phyloP scores from a whole-genome alignment of 1,140 invertebrate species.

The Zaprionus davidi region DNA sequence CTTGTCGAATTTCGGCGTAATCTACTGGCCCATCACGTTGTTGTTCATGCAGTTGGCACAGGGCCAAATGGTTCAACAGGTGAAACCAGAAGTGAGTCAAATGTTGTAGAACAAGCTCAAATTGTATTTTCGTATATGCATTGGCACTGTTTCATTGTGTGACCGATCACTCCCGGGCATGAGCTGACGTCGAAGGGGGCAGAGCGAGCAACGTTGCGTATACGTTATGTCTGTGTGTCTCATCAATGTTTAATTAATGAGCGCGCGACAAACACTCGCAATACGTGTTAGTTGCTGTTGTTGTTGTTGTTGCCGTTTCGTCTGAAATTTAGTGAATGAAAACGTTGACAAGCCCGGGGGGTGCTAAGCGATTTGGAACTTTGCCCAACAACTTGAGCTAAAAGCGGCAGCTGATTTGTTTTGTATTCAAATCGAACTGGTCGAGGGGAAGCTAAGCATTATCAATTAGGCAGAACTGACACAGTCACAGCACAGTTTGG shows the following conservation, averaged over 20 bases:
- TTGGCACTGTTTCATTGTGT: constrained; percentile 14
- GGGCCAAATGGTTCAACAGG: constrained; percentile 52
- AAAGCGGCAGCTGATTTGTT: background rate
- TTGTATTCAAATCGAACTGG: background rate
- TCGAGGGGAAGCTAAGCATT: background rate
- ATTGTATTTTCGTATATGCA: background rate
- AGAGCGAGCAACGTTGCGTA: constrained; percentile 27
- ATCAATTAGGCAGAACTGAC: background rate
- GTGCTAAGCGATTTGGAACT: constrained; percentile 3
- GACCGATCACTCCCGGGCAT: constrained; percentile 23
- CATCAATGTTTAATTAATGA: constrained; percentile 57
- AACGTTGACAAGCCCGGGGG: constrained; percentile 7
- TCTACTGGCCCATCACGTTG: constrained; percentile 10
- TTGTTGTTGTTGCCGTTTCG: constrained; percentile 41
- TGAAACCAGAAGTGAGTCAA: constrained; percentile 37
- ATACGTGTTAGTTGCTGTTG: constrained; percentile 45
- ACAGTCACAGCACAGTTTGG: background rate
- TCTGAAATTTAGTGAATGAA: constrained; percentile 60
- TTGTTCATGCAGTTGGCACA: constrained; percentile 42
- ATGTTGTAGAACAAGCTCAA: background rate
- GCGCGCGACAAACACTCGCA: constrained; percentile 45
- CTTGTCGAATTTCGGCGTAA: constrained; percentile 46
- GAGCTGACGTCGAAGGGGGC: constrained; percentile 36
- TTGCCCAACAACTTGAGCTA: background rate
- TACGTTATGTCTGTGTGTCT: constrained; percentile 44